Evolutionary conservation across 2,113 vertebrate genomes (phyloP), one percentile per base, ranked within the genome.

Genomic region (Charina bottae): DNA sequence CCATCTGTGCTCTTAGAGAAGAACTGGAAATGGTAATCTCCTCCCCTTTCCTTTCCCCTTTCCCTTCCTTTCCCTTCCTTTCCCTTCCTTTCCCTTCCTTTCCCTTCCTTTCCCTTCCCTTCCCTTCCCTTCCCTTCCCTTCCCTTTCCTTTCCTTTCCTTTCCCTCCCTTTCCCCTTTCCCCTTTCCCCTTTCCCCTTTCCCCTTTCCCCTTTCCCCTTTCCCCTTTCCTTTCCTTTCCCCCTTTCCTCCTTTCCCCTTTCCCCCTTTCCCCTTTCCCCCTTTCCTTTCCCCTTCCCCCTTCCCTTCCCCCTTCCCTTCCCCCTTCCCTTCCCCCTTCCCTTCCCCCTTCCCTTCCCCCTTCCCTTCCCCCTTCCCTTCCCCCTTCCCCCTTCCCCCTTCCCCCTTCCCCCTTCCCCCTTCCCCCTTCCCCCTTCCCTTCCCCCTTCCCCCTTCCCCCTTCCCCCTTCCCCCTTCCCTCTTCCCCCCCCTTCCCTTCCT

Each of bases 1-100:
- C 99, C 85, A 99, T 99, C 93, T 99, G 99, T 0, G 99, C 99
- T 33, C 98, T 99, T 93, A 95, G 99, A 90, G 99, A 99, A 97
- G 99, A 99, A 96, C 97, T 99, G 94, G 99, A 99, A 96, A 99
- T 99, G 99, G 99, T 99, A 97, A 97, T 26, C 0, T 33, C 2
- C 26, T 10, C 2, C 49, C 23, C 9, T 2, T 13, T 54, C 1
- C 1, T 26, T 5, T 49, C 4, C 4, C 15, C 10, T 72, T 42
- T 60, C n/a, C 87, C 89, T 85, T 33, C 21, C 0, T 89, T 90
- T 55, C 7, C 12, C 2, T 13, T 53, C 1, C 0, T 49, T 4
- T 49, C 1, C 3, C 11, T 9, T 72, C 2, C 11, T 28, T 64
- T 64, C 60, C n/a, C n/a, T n/a, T n/a, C n/a, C n/a, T n/a, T n/a